Evolutionary conservation across 2,888 invertebrate species (phyloP).

Genomic region (Agrilus biguttatus): DNA sequence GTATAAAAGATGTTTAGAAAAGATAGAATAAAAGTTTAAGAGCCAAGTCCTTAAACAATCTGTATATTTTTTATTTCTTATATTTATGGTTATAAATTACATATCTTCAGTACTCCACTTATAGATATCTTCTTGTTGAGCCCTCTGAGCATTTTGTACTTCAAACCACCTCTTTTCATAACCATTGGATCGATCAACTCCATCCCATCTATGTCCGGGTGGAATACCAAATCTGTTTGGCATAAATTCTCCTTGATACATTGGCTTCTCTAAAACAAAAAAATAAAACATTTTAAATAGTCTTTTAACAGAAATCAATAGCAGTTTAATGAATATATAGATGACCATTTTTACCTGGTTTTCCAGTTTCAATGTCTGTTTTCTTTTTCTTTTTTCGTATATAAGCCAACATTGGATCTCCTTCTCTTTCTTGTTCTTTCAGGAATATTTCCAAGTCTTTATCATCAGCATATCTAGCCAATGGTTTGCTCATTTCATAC

Average conservation of each 20-base stretch:
- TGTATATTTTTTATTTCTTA: not conserved
- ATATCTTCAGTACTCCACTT: constrained; percentile 93
- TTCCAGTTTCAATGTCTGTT: constrained; percentile 41
- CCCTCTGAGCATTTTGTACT: constrained; percentile 57
- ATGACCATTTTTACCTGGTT: constrained; percentile 18
- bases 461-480: constrained; percentile 83
- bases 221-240: constrained; percentile 85
- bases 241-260: constrained; percentile 71
- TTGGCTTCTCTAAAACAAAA: constrained; percentile 41
- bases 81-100: constrained; percentile 34
- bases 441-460: constrained; percentile 70
- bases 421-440: constrained; percentile 60
- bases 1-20: too few relatives aligned
- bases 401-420: constrained; percentile 90
- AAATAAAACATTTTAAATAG: constrained; percentile 9
- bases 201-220: constrained; percentile 97
- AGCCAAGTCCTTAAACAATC: too few relatives aligned
- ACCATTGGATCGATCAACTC: constrained; percentile 92
- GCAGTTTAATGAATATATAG: constrained; percentile 1
- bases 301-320: constrained; percentile 1
- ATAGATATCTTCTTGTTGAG: constrained; percentile 72
- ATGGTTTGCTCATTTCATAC: constrained; percentile 78
- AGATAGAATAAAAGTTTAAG: too few relatives aligned
- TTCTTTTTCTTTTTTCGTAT: constrained; percentile 57
- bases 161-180: constrained; percentile 85